Evolutionary conservation across 2,888 invertebrate species (phyloP), one percentile per base, ranked within the genome.

Genomic region (Sarcophaga subvicina): DNA sequence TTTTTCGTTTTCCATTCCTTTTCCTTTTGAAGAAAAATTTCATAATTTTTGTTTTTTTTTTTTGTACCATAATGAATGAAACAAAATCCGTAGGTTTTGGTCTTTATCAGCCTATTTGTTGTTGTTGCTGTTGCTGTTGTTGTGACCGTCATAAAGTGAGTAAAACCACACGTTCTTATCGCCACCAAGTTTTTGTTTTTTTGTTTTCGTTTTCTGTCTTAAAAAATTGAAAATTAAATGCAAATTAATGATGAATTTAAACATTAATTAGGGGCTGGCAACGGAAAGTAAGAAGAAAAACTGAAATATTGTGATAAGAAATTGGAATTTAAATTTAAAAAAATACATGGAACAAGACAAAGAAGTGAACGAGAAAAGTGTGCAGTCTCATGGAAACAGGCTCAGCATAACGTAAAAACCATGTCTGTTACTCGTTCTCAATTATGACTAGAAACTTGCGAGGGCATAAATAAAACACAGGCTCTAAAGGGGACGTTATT

Each of bases 211-310:
- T 5, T 14, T 54, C 17, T 54, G 14, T 54, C 79, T 82, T 67
- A 67, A 22, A 22, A 89, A 89, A 88, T 87, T 88, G 88, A 86
- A 89, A 88, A 88, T 88, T 89, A 89, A 89, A 89, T 87, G 89
- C 83, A 87, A 83, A 86, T 88, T 89, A 89, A 89, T 89, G 89
- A 88, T 88, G 89, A 89, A 87, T 89, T 89, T 89, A 89, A 88
- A 89, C 88, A 86, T 89, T 88, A 89, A 89, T 89, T 87, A 86
- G 87, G 69, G n/a, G 20, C 62, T 8, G 45, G 17, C n/a, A 62
- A 22, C 1, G 14, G 3, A 45, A 8, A 14, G 25, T n/a, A 49
- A 49, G 6, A 20, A 45, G 12, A 47, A 45, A 47, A 54, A 54
- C 14, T 54, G 37, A 37, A 37, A 37, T 37, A 1, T 37, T 37